Conservation (phyloP, 2,888 invertebrate species). For the Ferdinandea cuprea region DNA sequence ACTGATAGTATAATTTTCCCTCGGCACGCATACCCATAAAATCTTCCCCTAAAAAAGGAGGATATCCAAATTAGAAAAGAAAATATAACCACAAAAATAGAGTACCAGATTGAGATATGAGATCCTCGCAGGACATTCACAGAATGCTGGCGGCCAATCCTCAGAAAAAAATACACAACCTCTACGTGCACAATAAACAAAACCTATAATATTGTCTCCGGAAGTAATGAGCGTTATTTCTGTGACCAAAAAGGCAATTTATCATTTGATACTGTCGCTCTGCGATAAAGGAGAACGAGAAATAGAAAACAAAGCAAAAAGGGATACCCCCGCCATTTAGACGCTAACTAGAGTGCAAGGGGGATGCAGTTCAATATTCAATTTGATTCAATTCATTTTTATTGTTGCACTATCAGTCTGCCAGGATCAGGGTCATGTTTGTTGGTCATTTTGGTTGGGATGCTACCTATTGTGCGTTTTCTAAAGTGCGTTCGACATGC, state of each 20-base stretch:
- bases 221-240: conserved; percentile 70
- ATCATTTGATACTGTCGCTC: conserved; percentile 62
- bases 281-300: conserved; percentile 18
- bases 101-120: conserved; percentile 18
- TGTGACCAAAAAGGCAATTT: conserved; percentile 61
- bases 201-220: conserved; percentile 72
- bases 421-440: conserved; percentile 57
- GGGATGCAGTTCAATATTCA: too few relatives aligned
- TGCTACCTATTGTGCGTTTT: conserved; percentile 17
- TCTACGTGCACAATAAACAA: conserved; percentile 35
- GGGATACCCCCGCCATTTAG: conserved; percentile 42
- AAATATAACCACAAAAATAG: conserved; percentile 15
- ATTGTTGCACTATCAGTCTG: conserved; percentile 22
- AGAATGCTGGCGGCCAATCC: conserved; percentile 33
- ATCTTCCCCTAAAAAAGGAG: conserved; percentile 25
- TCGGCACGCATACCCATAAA: conserved; percentile 45
- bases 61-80: conserved; percentile 51
- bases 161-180: conserved; percentile 15
- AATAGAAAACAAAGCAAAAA: conserved; percentile 16
- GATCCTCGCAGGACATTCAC: conserved; percentile 34
- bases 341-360: conserved; percentile 32
- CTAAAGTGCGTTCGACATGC: conserved; percentile 9
- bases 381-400: conserved; percentile 58
- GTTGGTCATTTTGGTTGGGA: conserved; percentile 57
- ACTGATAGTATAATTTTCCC: conserved; percentile 50